Evolutionary conservation across 1,140 invertebrate species (phyloP).

Genomic region (Pseudomyrmex pallidus): DNA sequence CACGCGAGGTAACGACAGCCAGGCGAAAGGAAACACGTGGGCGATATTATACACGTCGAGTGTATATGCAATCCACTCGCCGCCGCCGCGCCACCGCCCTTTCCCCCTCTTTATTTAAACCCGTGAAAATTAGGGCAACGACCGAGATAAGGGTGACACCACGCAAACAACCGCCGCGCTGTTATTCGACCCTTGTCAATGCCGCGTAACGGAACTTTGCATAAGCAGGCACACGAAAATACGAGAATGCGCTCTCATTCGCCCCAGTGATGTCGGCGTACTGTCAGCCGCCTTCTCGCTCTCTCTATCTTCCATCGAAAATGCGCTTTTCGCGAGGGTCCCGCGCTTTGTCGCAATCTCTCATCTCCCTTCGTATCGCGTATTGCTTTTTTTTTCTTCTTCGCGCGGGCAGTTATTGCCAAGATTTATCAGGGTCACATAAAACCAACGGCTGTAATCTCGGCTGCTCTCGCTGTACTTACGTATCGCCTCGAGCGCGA

Average conservation of each 20-base stretch:
- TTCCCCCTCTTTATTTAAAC: slow-evolving; percentile 70
- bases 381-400: neutral
- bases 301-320: neutral
- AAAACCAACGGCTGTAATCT: neutral
- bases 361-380: neutral
- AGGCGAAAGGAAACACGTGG: slow-evolving; percentile 58
- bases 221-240: slow-evolving; percentile 64
- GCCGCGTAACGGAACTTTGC: slow-evolving; percentile 42
- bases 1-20: slow-evolving; percentile 31
- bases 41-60: slow-evolving; percentile 22
- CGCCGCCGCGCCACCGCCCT: too few relatives aligned
- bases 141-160: slow-evolving; percentile 77
- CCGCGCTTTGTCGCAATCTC: neutral
- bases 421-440: neutral
- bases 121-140: slow-evolving; percentile 77
- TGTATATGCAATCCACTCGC: slow-evolving; percentile 39
- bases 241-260: slow-evolving; percentile 67
- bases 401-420: too few relatives aligned
- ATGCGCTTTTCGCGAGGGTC: neutral
- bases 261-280: neutral
- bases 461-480: neutral
- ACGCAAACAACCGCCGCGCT: slow-evolving; percentile 64
- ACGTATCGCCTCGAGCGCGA: too few relatives aligned
- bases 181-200: slow-evolving; percentile 74
- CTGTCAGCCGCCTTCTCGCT: neutral